These are phyloP conservation scores for Idaea straminata DNA, from an alignment of 2,888 invertebrate species.

Conservation along the genomic window DNA sequence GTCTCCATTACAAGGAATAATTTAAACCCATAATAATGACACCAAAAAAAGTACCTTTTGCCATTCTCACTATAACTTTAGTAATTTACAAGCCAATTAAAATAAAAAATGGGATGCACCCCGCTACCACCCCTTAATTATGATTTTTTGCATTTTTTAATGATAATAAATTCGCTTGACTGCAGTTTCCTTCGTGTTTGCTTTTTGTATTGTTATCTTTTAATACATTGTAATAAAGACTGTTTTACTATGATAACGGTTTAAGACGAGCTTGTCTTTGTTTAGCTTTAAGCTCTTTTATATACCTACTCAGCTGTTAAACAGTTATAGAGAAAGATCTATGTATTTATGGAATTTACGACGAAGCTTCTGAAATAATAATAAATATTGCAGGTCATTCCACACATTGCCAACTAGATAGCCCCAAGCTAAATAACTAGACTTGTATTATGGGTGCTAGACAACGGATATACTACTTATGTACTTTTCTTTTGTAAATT, in stretches of 20 bases:
- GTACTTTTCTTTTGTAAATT: too few relatives aligned
- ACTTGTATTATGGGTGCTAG: too few relatives aligned
- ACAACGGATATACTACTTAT: too few relatives aligned
- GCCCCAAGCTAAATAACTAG: too few relatives aligned
- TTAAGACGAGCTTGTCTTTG: conserved; percentile 12
- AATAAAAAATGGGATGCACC: conserved; percentile 75
- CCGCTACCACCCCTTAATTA: conserved; percentile 72
- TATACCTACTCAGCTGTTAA: background rate
- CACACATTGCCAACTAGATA: too few relatives aligned
- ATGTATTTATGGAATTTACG: too few relatives aligned
- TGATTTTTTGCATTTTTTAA: conserved; percentile 77
- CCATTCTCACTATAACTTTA: conserved; percentile 70
- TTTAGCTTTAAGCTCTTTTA: background rate
- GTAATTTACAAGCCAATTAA: conserved; percentile 78
- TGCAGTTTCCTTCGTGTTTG: conserved; percentile 47
- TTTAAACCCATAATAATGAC: conserved; percentile 44
- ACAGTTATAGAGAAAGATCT: conserved; percentile 7
- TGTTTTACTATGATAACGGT: conserved; percentile 1
- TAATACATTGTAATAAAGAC: conserved; percentile 13
- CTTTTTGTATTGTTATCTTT: conserved; percentile 32
- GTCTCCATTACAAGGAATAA: conserved; percentile 14
- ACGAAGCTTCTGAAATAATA: too few relatives aligned
- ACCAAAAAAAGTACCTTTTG: conserved; percentile 50
- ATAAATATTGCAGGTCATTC: too few relatives aligned
- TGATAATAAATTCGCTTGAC: conserved; percentile 71